Percentiles rank a stretch among this genome's conserved stretches.
phyloP scores from a whole-genome alignment of 2,113 vertebrate species.

The Thalassarche chlororhynchos region DNA sequence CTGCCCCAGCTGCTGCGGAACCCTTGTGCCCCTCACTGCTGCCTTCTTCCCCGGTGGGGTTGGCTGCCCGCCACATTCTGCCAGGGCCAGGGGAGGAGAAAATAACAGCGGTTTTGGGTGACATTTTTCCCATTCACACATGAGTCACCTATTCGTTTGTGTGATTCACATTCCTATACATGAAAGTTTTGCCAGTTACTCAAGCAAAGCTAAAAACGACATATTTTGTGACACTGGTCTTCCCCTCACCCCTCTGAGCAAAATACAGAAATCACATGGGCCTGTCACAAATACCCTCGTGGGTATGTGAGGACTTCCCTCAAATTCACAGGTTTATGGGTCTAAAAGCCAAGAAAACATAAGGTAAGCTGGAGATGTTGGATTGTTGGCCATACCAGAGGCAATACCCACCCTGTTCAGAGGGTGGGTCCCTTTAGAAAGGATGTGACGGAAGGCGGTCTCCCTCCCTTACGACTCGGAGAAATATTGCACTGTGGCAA shows the following conservation, averaged over 20 bases:
- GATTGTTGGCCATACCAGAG: neutral
- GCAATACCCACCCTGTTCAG: neutral
- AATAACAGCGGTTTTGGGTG: neutral
- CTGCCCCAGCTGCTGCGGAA: neutral
- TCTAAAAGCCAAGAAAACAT: neutral
- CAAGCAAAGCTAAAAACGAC: neutral
- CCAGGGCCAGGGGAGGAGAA: neutral
- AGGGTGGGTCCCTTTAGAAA: neutral
- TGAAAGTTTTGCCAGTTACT: neutral
- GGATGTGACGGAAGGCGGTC: neutral
- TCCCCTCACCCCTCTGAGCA: neutral
- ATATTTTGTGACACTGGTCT: neutral
- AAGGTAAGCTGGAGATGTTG: neutral
- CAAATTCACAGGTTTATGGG: neutral
- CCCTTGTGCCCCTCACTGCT: neutral
- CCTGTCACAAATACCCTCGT: neutral
- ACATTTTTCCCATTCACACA: neutral
- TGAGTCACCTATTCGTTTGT: neutral
- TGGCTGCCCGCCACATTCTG: neutral
- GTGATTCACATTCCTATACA: slow-evolving; percentile 5
- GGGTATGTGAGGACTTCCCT: neutral
- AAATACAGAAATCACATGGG: neutral
- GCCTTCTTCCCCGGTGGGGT: neutral
- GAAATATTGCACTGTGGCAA: neutral
- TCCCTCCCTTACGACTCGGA: neutral